phyloP scores from a whole-genome alignment of 2,113 vertebrate genomes.

The Picathartes gymnocephalus region DNA sequence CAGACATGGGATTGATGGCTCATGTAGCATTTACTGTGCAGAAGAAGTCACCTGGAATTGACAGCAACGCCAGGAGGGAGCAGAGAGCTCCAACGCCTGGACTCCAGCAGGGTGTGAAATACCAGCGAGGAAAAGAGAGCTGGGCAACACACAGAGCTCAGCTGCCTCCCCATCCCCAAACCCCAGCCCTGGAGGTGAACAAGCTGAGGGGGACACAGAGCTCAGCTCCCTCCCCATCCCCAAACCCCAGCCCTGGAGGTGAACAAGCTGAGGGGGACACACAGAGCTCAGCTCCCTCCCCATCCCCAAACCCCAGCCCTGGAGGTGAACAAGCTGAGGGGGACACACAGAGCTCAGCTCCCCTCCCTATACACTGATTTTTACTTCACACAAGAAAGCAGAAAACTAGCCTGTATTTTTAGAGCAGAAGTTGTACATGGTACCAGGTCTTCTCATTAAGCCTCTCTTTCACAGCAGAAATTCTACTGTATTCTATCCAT shows the following conservation, averaged over 20 bases:
- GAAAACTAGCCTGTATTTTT: background rate
- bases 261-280: background rate
- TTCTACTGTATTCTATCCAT: background rate
- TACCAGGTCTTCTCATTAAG: background rate
- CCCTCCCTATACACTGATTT: too few species aligned
- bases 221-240: background rate
- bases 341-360: too few species aligned
- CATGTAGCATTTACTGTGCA: background rate
- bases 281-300: background rate
- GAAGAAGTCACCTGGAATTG: background rate
- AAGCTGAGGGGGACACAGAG: background rate
- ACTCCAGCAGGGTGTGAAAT: background rate
- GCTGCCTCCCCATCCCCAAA: background rate
- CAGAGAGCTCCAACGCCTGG: background rate
- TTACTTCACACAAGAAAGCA: background rate
- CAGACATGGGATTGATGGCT: background rate
- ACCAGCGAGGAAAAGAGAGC: fast-evolving
- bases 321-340: background rate
- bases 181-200: fast-evolving
- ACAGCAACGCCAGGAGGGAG: background rate
- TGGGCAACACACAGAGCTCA: background rate
- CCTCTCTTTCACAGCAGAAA: background rate
- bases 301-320: background rate
- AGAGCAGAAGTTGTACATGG: background rate
- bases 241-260: background rate